Conservation (phyloP, 2,888 invertebrate genomes). For the Morinoia aosen region DNA sequence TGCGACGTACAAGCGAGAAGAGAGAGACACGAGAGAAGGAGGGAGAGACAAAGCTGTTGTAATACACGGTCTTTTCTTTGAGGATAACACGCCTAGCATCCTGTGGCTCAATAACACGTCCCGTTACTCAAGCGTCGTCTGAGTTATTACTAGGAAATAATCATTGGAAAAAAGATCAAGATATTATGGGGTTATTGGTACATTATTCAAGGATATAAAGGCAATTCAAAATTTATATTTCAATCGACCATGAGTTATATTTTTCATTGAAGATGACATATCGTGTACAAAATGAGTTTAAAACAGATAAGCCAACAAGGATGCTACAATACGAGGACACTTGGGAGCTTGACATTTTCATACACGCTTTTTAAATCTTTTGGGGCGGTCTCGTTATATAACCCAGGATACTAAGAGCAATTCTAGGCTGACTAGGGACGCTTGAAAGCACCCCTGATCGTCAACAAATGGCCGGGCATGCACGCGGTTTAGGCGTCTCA, state of each 20-base stretch:
- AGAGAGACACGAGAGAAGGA: constrained; percentile 14
- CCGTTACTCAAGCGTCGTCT: background rate
- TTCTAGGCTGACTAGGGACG: background rate
- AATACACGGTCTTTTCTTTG: background rate
- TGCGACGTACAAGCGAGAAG: constrained; percentile 45
- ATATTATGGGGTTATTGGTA: too few relatives aligned
- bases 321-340: background rate
- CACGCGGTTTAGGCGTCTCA: background rate
- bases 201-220: too few relatives aligned
- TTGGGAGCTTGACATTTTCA: background rate
- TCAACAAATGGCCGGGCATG: background rate
- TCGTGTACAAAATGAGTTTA: background rate
- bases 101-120: background rate
- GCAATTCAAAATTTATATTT: too few relatives aligned
- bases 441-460: too few relatives aligned
- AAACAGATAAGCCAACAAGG: background rate
- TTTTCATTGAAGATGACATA: background rate
- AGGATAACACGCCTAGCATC: background rate
- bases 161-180: too few relatives aligned
- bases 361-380: background rate
- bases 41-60: constrained; percentile 46
- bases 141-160: background rate
- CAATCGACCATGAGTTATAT: background rate
- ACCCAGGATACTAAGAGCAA: background rate
- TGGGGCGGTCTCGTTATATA: background rate